A percentile compares a stretch with the other conserved stretches of the same genome.
phyloP scores from a whole-genome alignment of 2,797 vertebrate genomes.

The Falco biarmicus region DNA sequence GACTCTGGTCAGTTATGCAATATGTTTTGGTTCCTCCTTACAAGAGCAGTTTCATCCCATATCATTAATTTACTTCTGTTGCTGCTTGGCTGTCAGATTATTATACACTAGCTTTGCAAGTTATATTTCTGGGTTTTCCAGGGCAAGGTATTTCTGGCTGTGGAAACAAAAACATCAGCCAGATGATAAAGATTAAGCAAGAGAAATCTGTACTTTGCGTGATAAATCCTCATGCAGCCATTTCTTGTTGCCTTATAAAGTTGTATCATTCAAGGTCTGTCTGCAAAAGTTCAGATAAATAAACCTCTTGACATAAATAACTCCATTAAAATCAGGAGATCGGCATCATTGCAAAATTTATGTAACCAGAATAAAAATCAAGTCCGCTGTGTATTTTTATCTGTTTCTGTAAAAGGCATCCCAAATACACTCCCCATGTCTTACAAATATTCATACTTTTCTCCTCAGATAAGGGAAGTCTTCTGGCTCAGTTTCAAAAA shows the following conservation, averaged over 20 bases:
- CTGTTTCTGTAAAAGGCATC: neutral
- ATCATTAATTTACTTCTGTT: neutral
- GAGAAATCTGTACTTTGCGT: neutral
- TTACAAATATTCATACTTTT: neutral
- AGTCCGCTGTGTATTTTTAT: neutral
- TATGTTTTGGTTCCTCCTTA: neutral
- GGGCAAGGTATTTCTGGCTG: neutral
- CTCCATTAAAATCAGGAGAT: neutral
- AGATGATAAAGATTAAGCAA: neutral
- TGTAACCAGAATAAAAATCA: neutral
- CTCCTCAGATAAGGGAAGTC: neutral
- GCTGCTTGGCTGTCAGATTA: neutral
- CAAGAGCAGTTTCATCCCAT: neutral
- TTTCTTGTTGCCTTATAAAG: neutral
- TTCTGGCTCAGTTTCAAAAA: neutral
- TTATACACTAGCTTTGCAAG: neutral
- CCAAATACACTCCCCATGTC: neutral
- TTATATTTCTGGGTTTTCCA: neutral
- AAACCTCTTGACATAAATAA: neutral
- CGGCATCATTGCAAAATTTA: neutral
- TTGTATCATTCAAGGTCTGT: neutral
- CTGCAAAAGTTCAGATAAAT: neutral
- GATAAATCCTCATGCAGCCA: neutral
- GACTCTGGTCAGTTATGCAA: neutral
- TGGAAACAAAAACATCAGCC: neutral